These are phyloP conservation scores for Syritta pipiens DNA, from an alignment of 2,888 invertebrate species.

Conservation along the genomic window DNA sequence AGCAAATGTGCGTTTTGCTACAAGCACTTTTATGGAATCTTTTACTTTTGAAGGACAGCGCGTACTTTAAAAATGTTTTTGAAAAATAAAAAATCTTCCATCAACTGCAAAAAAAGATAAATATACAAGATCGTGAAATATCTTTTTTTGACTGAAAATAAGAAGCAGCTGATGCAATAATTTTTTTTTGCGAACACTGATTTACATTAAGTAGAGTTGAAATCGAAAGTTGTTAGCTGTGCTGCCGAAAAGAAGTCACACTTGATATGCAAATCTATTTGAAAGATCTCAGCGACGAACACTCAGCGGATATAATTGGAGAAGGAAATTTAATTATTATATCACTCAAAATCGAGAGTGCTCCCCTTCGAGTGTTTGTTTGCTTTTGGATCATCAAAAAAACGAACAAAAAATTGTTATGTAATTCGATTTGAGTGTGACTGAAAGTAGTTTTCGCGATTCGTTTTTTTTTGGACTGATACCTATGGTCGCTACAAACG, in stretches of 20 bases:
- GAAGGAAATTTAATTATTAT: constrained; percentile 6
- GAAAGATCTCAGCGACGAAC: not conserved
- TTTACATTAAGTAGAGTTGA: constrained; percentile 31
- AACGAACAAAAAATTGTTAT: no score
- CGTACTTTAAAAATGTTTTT: constrained; percentile 15
- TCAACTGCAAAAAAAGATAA: not conserved
- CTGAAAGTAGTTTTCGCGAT: constrained; percentile 2
- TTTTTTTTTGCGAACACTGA: constrained; percentile 8
- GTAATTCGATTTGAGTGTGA: no score
- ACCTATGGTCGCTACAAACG: not conserved
- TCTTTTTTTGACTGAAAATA: constrained; percentile 31
- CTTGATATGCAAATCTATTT: constrained; percentile 40
- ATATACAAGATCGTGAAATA: constrained; percentile 19
- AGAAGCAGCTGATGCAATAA: constrained; percentile 19
- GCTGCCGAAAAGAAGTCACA: not conserved
- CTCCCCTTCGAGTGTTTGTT: not conserved
- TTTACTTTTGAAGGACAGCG: constrained; percentile 49
- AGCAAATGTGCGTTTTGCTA: constrained; percentile 16
- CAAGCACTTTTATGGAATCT: constrained; percentile 43
- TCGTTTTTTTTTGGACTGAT: not conserved
- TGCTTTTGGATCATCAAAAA: no score
- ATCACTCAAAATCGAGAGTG: not conserved
- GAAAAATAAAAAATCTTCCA: not conserved
- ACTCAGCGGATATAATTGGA: not conserved
- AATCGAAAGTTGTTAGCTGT: constrained; percentile 61